Evolutionary conservation across 2,888 invertebrate species (phyloP).

Genomic region (Danaus chrysippus): DNA sequence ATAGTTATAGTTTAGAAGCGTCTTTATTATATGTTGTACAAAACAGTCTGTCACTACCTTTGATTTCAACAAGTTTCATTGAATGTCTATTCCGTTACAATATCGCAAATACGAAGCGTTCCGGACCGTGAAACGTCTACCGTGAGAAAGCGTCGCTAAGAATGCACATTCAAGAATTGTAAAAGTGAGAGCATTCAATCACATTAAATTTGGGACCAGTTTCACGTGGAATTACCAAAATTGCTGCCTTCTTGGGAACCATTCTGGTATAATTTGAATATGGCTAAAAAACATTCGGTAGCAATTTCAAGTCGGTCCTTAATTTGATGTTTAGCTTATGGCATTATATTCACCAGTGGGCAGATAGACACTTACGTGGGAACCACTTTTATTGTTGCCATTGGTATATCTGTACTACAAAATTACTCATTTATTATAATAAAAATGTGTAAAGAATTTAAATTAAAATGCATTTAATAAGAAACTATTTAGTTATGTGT

Average conservation of each 20-base stretch:
- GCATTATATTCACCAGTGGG: neutral
- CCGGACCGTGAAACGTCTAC: conserved; percentile 32
- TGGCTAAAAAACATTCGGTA: conserved; percentile 18
- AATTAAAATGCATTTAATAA: no score
- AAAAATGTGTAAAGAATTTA: no score
- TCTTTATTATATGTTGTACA: conserved; percentile 3
- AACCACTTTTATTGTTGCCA: neutral
- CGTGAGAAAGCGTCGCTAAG: conserved; percentile 49
- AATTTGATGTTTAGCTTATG: neutral
- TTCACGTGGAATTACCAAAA: conserved; percentile 41
- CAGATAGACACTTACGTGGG: neutral
- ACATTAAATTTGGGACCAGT: conserved; percentile 36
- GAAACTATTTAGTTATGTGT: no score
- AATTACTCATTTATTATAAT: no score
- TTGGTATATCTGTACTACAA: no score
- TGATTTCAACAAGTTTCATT: conserved; percentile 18
- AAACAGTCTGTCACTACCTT: conserved; percentile 10
- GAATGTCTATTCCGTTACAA: conserved; percentile 26
- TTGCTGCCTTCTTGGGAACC: conserved; percentile 32
- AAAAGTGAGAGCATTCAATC: conserved; percentile 58
- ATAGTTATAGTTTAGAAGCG: neutral
- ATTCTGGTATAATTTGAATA: conserved; percentile 28
- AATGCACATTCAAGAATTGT: conserved; percentile 43
- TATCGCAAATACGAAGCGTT: conserved; percentile 29
- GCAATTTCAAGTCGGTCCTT: conserved; percentile 13